Evolutionary conservation across 2,797 vertebrate species (phyloP), one percentile per base, ranked within the genome.

Genomic region (Cyclopterus lumpus): DNA sequence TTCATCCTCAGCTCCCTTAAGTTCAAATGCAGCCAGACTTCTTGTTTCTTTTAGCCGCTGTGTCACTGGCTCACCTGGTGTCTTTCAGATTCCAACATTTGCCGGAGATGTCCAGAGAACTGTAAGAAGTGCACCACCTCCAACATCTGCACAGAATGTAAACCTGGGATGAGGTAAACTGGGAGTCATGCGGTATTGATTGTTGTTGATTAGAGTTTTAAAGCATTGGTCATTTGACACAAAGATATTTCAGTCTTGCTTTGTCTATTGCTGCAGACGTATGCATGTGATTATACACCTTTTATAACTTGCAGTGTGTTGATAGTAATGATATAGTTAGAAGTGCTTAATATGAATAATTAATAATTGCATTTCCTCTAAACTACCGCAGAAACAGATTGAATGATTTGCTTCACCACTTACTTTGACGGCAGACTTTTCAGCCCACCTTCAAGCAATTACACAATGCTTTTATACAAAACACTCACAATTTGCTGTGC

Each of bases 71-170:
- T 63, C 53, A 6, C 36, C 44, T 48, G 73, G 12, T 91, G 15
- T 88, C 32, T 91, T 81, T 22, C 93, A 99, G 98, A 96, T 88
- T 96, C 95, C 92, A 96, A 95, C 91, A 86, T 96, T 92, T 99
- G 97, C 89, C 94, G 94, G 88, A 97, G 96, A 91, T 99, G 98
- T 91, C 95, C 92, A 55, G 97, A 99, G 86, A 97, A 96, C 93
- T 99, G 98, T 84, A 98, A 95, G 92, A 95, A 94, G 0, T 99
- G 98, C 92, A 93, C 93, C 64, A 89, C 95, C 83, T 94, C 94
- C 64, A 96, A 93, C 79, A 93, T 95, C 88, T 99, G 98, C 89
- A 97, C 95, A 24, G 97, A 99, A 92, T 99, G 98, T 94, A 97
- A 94, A 92, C 95, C 95, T 26, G 97, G 97, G 42, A 93, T 96